Percentiles rank a stretch among this genome's conserved stretches.
Conservation (phyloP, 1,140 invertebrate genomes). For the Caerostris extrusa region DNA sequence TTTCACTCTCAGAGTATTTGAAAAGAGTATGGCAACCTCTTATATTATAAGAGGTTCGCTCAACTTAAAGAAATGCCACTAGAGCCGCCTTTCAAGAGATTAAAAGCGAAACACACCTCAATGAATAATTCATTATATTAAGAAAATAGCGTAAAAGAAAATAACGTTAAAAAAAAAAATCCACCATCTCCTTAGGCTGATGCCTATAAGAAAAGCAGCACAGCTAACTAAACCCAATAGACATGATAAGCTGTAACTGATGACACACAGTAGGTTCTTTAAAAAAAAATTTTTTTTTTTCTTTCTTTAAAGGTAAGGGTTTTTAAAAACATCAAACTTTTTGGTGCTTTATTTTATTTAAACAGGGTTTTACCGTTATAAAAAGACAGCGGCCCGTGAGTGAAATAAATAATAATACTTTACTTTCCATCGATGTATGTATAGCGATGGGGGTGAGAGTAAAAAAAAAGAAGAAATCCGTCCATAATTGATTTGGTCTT, state of each 20-base stretch:
- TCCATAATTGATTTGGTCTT: conserved; percentile 75
- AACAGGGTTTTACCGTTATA: conserved; percentile 31
- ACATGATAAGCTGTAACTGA: conserved; percentile 75
- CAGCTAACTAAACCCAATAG: conserved; percentile 66
- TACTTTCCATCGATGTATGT: conserved; percentile 34
- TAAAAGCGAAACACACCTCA: conserved; percentile 60
- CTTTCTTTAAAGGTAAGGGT: conserved; percentile 29
- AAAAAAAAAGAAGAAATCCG: conserved; percentile 29
- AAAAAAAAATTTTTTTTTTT: not conserved
- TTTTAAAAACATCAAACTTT: conserved; percentile 49
- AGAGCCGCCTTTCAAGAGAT: conserved; percentile 52
- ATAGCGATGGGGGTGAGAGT: not conserved
- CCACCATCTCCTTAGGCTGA: conserved; percentile 5
- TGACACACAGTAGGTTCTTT: conserved; percentile 51
- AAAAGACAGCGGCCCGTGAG: conserved; percentile 32
- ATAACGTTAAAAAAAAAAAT: conserved; percentile 17
- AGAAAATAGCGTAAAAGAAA: conserved; percentile 35
- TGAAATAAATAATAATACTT: conserved; percentile 66
- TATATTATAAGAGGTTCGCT: conserved; percentile 10
- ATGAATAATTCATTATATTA: conserved; percentile 76
- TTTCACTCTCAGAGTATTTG: not conserved
- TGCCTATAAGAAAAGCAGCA: conserved; percentile 30
- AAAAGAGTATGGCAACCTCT: conserved; percentile 44
- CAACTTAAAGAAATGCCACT: conserved; percentile 32
- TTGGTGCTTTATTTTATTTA: not conserved